Evolutionary conservation across 2,888 invertebrate genomes (phyloP), one percentile per base, ranked within the genome.

Genomic region (Cryptocheilus praepositus): DNA sequence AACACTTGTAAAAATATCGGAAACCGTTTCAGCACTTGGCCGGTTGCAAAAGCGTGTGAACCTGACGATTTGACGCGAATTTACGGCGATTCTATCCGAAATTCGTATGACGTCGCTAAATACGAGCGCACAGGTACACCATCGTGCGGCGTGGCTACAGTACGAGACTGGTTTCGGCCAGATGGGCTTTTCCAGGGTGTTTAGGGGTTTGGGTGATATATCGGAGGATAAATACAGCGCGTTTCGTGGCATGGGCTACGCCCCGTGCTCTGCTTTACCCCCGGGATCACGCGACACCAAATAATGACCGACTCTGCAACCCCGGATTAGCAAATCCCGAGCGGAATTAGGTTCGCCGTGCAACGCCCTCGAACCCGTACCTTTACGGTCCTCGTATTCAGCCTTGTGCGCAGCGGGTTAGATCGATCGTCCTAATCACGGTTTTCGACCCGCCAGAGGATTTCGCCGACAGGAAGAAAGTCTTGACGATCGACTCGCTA

Each of bases 241-340:
- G 77, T 80, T 80, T 70, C 74, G 73, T 70, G 70, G 67, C 66
- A 69, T 62, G 73, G 66, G 74, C 70, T 73, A 71, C 75, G 72
- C 71, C 70, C 73, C 74, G 76, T 74, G 70, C 67, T 71, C 71
- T 70, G 78, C 77, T 77, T 73, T 72, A 76, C 82, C 82, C 82
- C 79, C 71, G 82, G 83, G 83, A 86, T 86, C 85, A 84, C 81
- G 82, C 84, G 82, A 85, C 85, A 86, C 82, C 86, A 81, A 87
- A 85, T 86, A 86, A 87, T 86, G 86, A 85, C 86, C 85, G 83
- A 83, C 83, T 81, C 83, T 72, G 82, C 79, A 81, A 78, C 83
- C 83, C 81, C 55, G 84, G 85, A 86, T 87, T 86, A 86, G 83
- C 84, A 81, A 86, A 86, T 86, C 86, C 85, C 84, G 77, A 79